A percentile compares a stretch with the other conserved stretches of the same genome.
Conservation (phyloP, 2,113 vertebrate species). For the Cinclus mexicanus region DNA sequence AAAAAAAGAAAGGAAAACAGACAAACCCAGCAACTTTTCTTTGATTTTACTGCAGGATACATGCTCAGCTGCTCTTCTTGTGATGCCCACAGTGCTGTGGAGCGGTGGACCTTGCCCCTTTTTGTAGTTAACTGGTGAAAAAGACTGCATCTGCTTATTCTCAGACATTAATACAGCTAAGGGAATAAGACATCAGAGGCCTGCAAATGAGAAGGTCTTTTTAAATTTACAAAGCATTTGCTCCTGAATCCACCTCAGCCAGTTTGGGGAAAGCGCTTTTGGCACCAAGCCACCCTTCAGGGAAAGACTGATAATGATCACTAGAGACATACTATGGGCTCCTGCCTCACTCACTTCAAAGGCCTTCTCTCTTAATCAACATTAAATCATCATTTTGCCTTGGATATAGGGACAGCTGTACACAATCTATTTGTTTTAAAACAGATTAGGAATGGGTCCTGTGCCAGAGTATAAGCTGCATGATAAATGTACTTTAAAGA, state of each 20-base stretch:
- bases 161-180: slow-evolving; percentile 81
- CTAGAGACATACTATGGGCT: slow-evolving; percentile 74
- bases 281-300: slow-evolving; percentile 80
- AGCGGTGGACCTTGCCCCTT: slow-evolving; percentile 69
- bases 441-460: slow-evolving; percentile 77
- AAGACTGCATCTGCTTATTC: slow-evolving; percentile 81
- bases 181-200: slow-evolving; percentile 81
- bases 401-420: slow-evolving; percentile 79
- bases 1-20: not conserved
- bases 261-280: slow-evolving; percentile 76
- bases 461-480: slow-evolving; percentile 71
- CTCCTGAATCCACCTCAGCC: slow-evolving; percentile 80
- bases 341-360: slow-evolving; percentile 79
- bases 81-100: slow-evolving; percentile 51
- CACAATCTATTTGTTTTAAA: slow-evolving; percentile 85
- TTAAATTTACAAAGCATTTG: slow-evolving; percentile 77
- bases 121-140: slow-evolving; percentile 71
- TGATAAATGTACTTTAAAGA: slow-evolving; percentile 60
- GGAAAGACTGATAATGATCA: slow-evolving; percentile 83
- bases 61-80: slow-evolving; percentile 52
- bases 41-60: slow-evolving; percentile 68
- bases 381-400: slow-evolving; percentile 84
- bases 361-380: slow-evolving; percentile 80
- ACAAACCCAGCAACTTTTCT: slow-evolving; percentile 27
- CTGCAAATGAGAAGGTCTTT: slow-evolving; percentile 80